Evolutionary conservation across 1,140 invertebrate species (phyloP), one percentile per base, ranked within the genome.

Genomic region (Lucilia cuprina): DNA sequence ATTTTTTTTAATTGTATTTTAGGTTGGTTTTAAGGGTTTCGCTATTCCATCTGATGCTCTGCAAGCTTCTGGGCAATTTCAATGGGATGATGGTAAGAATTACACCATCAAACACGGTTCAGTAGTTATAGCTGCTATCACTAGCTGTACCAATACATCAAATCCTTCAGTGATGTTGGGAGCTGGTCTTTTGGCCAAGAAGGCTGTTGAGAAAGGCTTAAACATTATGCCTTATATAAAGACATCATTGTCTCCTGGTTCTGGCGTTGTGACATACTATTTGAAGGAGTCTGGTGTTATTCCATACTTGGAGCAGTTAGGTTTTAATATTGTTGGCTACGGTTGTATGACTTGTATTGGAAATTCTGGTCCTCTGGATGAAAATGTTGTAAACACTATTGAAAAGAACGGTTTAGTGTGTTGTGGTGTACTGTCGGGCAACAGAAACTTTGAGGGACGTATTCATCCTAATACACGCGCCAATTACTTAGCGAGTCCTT

Each of bases 331-430:
- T 83, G 96, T 97, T 41, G 98, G 98, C n/a, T 99, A 98, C 89
- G 96, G 98, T 2, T 99, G 98, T 92, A 99, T 99, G 98, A 99
- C 98, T 0, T 99, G 98, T 91, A 99, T 99, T 86, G 99, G 99
- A 10, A 99, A 99, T 91, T 97, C 96, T 77, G 98, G 98, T 13
- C 98, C 98, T 0, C 93, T 99, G 9, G 96, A 97, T 83, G 97
- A 99, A 84, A 93, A 95, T 85, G 96, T 99, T 34, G 95, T 95
- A 0, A 96, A 97, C 88, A 97, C 96, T 2, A 99, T 99, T 87
- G 98, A 99, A 91, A 96, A 97, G 93, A 97, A 97, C 89, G 97
- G 98, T 89, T 92, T 99, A 9, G 96, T 99, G 0, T 98, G 97
- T 87, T 97, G 96, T 88, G 98, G 98, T 25, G 97, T 99, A 2